Percentiles rank a stretch among this genome's conserved stretches.
Evolutionary conservation across 2,888 invertebrate genomes (phyloP).

Genomic region (Drosophila meridiana): DNA sequence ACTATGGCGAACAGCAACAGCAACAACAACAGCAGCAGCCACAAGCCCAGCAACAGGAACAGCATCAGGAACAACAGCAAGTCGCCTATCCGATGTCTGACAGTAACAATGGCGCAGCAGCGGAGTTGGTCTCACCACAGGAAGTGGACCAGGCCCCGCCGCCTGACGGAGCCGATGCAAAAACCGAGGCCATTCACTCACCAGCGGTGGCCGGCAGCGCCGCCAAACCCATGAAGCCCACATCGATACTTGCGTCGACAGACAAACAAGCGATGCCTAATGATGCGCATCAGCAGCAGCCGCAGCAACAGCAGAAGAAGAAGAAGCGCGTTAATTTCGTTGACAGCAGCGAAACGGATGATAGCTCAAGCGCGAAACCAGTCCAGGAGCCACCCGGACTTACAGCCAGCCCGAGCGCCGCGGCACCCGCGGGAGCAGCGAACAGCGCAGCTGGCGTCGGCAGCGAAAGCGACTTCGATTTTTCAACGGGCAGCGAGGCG

Average conservation of each 20-base stretch:
- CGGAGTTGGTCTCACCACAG: slow-evolving; percentile 40
- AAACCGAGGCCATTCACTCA: slow-evolving; percentile 35
- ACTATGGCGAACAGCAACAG: slow-evolving; percentile 64
- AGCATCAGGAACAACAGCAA: slow-evolving; percentile 34
- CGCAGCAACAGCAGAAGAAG: slow-evolving; percentile 78
- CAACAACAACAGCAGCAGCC: slow-evolving; percentile 37
- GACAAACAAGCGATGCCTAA: slow-evolving; percentile 78
- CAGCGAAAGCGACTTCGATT: slow-evolving; percentile 85
- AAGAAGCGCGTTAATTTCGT: slow-evolving; percentile 85
- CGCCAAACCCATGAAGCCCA: slow-evolving; percentile 68
- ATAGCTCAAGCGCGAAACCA: slow-evolving; percentile 80
- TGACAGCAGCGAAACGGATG: slow-evolving; percentile 85
- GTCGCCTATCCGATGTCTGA: slow-evolving; percentile 42
- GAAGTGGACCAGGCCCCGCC: slow-evolving; percentile 50
- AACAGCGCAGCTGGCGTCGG: slow-evolving; percentile 41
- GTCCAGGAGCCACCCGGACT: slow-evolving; percentile 45
- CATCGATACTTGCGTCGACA: slow-evolving; percentile 79
- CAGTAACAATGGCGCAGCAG: slow-evolving; percentile 23
- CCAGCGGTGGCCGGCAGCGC: slow-evolving; percentile 25
- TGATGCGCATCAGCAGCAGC: slow-evolving; percentile 74
- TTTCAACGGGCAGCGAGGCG: slow-evolving; percentile 81
- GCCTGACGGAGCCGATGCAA: slow-evolving; percentile 31
- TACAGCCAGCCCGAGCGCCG: slow-evolving; percentile 19
- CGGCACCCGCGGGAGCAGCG: slow-evolving; percentile 28
- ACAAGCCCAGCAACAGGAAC: slow-evolving; percentile 29